Conservation (phyloP, 2,113 vertebrate species). For the Tachysurus vachellii region DNA sequence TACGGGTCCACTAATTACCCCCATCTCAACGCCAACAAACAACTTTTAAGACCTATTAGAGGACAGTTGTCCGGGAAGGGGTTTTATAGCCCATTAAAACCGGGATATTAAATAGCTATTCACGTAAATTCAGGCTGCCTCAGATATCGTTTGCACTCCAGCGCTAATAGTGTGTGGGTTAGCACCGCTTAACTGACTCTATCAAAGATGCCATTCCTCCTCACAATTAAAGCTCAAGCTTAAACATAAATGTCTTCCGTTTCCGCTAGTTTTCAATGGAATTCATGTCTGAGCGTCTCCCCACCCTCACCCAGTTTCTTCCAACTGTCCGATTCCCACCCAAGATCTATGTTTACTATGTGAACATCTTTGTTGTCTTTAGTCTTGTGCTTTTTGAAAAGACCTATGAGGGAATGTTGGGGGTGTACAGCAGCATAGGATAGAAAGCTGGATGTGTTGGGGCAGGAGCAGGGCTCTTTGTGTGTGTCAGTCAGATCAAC, state of each 20-base stretch:
- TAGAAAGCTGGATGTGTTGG: constrained; percentile 33
- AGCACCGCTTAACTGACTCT: constrained; percentile 50
- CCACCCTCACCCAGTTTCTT: constrained; percentile 31
- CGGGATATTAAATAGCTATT: constrained; percentile 59
- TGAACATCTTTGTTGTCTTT: constrained; percentile 44
- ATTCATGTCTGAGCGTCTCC: constrained; percentile 39
- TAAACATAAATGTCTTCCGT: constrained; percentile 41
- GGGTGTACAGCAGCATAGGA: constrained; percentile 1
- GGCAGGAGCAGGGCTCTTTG: constrained; percentile 44
- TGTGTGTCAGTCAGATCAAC: constrained; percentile 48
- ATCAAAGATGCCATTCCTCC: constrained; percentile 45
- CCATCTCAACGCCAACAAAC: constrained; percentile 60
- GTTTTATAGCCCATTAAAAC: constrained; percentile 62
- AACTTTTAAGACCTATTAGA: constrained; percentile 63
- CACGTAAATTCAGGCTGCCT: constrained; percentile 57
- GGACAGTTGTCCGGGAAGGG: constrained; percentile 58
- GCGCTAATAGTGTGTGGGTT: constrained; percentile 53
- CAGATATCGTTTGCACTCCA: constrained; percentile 50
- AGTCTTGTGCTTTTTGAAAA: constrained; percentile 26
- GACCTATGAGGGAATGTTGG: constrained; percentile 23
- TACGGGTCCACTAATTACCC: constrained; percentile 59
- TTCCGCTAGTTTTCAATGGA: constrained; percentile 47
- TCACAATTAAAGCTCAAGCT: constrained; percentile 50
- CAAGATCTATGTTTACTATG: constrained; percentile 44
- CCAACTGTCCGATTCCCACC: constrained; percentile 24